Evolutionary conservation across 2,888 invertebrate species (phyloP), one percentile per base, ranked within the genome.

Genomic region (Apodemia mormo): DNA sequence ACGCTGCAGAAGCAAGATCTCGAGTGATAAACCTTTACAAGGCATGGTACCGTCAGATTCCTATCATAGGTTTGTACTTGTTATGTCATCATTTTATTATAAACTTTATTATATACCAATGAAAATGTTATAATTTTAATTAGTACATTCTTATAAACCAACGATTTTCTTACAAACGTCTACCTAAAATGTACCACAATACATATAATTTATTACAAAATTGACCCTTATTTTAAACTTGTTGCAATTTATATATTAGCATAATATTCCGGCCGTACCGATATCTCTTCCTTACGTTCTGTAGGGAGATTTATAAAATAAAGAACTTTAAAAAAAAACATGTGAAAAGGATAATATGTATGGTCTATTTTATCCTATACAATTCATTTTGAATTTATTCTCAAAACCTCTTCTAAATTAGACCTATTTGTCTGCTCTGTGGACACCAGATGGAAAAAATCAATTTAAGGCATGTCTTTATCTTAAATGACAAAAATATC

Each of bases 31-130:
- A 95, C 86, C 94, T 99, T 70, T 99, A 99, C 88, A 98, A 97
- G 92, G 96, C 98, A 70, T 99, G 99, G 98, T 97, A 97, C 89
- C 96, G 98, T 76, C 97, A 98, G 89, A 94, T 98, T 73, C 98
- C 98, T 8, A 96, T 96, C 85, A 94, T 98, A 81, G 95, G 98
- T 98, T 94, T 94, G 95, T 94, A 79, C 71, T 77, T 88, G 85
- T 92, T 92, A 92, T 92, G 92, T 92, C 92, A 92, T 91, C 87
- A 80, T 65, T 69, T 67, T 29, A n/a, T 56, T 49, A 29, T 6
- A 14, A 30, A 7, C 33, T 10, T 65, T 68, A 6, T 2, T 37
- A 3, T 40, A 9, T 49, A 64, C 10, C 6, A 14, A 10, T 22
- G n/a, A 9, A 29, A 30, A 43, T 12, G 8, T 8, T 58, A 30